phyloP scores from a whole-genome alignment of 2,888 invertebrate species.

The Gymnoscelis rufifasciata region DNA sequence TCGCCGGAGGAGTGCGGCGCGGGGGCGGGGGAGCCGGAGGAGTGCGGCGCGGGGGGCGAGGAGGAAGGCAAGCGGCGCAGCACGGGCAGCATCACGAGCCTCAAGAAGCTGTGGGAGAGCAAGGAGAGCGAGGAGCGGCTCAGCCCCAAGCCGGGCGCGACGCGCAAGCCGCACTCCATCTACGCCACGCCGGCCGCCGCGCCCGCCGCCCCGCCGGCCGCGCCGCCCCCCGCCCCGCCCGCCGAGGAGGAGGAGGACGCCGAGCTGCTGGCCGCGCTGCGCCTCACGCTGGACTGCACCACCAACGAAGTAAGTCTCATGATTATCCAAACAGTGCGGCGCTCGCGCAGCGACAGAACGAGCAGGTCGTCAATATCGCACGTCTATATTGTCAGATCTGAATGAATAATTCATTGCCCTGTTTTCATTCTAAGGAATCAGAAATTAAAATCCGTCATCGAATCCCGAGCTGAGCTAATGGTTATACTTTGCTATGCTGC shows the following conservation, averaged over 20 bases:
- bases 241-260: slow-evolving; percentile 49
- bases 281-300: slow-evolving; percentile 82
- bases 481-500: no score
- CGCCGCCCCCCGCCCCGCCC: slow-evolving; percentile 42
- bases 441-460: no score
- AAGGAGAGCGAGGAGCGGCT: slow-evolving; percentile 81
- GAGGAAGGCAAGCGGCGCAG: slow-evolving; percentile 92
- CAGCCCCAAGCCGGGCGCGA: slow-evolving; percentile 78
- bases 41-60: slow-evolving; percentile 82
- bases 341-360: background rate
- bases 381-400: no score
- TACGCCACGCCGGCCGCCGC: slow-evolving; percentile 85
- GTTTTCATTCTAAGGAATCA: no score
- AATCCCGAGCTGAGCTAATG: no score
- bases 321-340: no score
- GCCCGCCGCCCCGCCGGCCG: slow-evolving; percentile 36
- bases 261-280: slow-evolving; percentile 64
- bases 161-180: slow-evolving; percentile 75
- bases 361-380: no score
- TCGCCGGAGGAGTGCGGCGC: slow-evolving; percentile 61
- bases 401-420: no score
- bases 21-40: slow-evolving; percentile 84
- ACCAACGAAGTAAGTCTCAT: slow-evolving; percentile 48
- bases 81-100: slow-evolving; percentile 94
- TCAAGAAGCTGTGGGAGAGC: slow-evolving; percentile 95